Evolutionary conservation across 2,113 vertebrate species (phyloP), one percentile per base, ranked within the genome.

Genomic region (Progne subis): DNA sequence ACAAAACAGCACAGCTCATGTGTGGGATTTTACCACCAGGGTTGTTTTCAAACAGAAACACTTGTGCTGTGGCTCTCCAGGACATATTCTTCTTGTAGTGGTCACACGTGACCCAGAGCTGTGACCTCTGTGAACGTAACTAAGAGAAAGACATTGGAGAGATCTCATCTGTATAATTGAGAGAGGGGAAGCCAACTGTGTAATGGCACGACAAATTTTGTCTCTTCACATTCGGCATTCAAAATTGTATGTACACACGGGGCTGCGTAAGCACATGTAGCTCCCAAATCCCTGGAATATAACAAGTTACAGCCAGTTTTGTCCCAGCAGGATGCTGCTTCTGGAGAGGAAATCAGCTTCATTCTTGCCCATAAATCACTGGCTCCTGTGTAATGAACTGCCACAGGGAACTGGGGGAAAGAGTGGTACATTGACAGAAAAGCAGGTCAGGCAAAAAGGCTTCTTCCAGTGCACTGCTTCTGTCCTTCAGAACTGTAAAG

Each of bases 201-300:
- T 17, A 50, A 74, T 2, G 8, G 60, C 43, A 86, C 2, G 2
- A 16, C 46, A 77, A 37, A 69, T 77, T 77, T 39, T 80, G 31
- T 31, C 61, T 85, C 78, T 86, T 65, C 28, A 20, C 34, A 43
- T 31, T 41, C 31, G 65, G 59, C 68, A 53, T 46, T 61, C 50
- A 74, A 76, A 94, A 80, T 31, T 2, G 2, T 2, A 19, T 0
- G 5, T 32, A 43, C 14, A 47, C 12, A 21, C 2, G 44, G 57
- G 1, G 3, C 79, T 76, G 34, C 25, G n/a, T 11, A n/a, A 85
- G 76, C 31, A 64, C 32, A 31, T 0, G 3, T 1, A 69, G 41
- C 57, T 60, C 31, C 25, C 41, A 57, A 65, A 84, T 15, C 29
- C 49, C 56, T 34, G 34, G 31, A 84, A 86, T 2, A 2, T 2